Evolutionary conservation across 2,888 invertebrate species (phyloP).

Genomic region (Synergus umbraculus): DNA sequence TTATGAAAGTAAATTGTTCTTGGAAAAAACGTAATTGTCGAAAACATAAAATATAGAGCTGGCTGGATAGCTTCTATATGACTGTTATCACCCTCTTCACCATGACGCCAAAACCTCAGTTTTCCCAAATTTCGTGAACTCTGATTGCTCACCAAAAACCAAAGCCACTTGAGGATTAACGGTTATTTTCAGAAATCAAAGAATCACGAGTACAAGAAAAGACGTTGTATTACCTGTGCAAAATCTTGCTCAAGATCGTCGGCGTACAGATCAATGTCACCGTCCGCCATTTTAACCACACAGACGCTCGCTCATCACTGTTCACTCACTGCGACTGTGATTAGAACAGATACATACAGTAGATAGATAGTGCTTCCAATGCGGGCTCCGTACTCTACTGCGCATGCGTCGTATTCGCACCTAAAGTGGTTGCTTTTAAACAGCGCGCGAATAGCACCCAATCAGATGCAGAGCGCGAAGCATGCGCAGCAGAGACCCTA

Average conservation of each 20-base stretch:
- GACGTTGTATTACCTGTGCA: conserved; percentile 81
- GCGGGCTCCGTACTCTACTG: too few relatives aligned
- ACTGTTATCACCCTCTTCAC: conserved; percentile 64
- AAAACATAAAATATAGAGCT: neutral
- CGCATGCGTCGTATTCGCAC: too few relatives aligned
- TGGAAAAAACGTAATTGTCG: neutral
- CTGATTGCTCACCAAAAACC: conserved; percentile 5
- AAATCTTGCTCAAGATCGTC: conserved; percentile 98
- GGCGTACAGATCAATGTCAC: conserved; percentile 98
- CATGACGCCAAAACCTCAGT: conserved; percentile 65
- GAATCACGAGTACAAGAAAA: conserved; percentile 10
- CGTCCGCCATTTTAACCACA: conserved; percentile 90
- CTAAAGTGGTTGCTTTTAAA: too few relatives aligned
- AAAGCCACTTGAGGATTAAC: conserved; percentile 1
- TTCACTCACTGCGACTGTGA: neutral
- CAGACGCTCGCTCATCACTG: conserved; percentile 69
- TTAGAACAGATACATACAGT: too few relatives aligned
- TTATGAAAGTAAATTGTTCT: conserved; percentile 19
- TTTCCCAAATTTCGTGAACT: neutral
- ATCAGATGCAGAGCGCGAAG: too few relatives aligned
- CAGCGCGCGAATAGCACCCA: too few relatives aligned
- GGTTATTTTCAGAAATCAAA: neutral
- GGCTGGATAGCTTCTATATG: conserved; percentile 34
- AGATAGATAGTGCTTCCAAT: too few relatives aligned
- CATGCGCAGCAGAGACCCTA: too few relatives aligned